These are phyloP conservation scores for Enteromius fasciolatus DNA, from an alignment of 2,797 vertebrate species.

Conservation along the genomic window DNA sequence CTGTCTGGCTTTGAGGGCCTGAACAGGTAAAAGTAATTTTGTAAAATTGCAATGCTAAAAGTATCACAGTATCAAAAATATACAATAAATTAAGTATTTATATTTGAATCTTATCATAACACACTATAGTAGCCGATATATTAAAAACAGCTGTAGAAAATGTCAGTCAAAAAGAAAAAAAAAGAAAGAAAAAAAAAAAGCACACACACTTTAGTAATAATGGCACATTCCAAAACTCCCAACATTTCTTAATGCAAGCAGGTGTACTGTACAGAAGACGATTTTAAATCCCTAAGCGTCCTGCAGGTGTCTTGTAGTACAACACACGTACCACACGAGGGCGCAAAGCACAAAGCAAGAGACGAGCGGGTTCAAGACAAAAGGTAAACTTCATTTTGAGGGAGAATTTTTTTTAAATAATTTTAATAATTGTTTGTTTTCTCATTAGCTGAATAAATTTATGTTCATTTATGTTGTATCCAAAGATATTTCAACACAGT, in stretches of 20 bases:
- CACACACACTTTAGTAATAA: neutral
- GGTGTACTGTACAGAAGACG: neutral
- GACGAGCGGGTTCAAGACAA: neutral
- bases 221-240: neutral
- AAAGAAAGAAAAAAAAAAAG: too few species aligned
- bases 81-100: neutral
- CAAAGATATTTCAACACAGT: neutral
- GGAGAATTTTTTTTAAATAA: neutral
- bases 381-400: neutral
- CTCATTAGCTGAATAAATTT: neutral
- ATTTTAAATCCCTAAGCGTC: neutral
- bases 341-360: slow-evolving; percentile 20
- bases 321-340: slow-evolving; percentile 46
- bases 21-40: neutral
- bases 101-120: neutral
- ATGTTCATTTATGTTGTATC: neutral
- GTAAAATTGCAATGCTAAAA: neutral
- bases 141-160: neutral
- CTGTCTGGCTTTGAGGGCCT: neutral
- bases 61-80: neutral
- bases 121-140: neutral
- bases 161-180: neutral
- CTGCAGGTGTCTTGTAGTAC: slow-evolving; percentile 33
- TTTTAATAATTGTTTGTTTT: neutral
- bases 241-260: neutral